Conservation (phyloP, 2,113 vertebrate species). For the Dipodomys ordii region DNA sequence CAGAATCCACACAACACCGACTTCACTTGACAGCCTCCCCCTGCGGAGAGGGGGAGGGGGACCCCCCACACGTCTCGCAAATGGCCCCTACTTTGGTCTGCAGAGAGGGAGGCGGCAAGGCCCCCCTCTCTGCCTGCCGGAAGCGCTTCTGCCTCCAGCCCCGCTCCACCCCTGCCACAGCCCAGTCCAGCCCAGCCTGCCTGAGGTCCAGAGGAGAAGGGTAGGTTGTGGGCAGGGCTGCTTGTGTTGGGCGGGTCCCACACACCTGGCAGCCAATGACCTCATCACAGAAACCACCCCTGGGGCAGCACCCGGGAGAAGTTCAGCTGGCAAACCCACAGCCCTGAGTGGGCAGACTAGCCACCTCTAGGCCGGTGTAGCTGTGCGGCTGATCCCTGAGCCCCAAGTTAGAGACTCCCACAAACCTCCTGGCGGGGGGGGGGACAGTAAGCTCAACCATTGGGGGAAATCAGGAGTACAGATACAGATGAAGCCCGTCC, state of each 20-base stretch:
- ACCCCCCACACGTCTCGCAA: neutral
- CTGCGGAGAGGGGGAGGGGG: no score
- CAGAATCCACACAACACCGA: neutral
- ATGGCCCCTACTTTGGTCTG: no score
- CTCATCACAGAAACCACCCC: neutral
- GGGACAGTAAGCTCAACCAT: fast-evolving
- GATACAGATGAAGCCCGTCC: neutral
- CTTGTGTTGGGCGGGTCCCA: neutral
- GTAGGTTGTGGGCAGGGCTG: neutral
- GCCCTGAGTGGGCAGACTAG: neutral
- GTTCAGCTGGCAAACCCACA: neutral
- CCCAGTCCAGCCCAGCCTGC: no score
- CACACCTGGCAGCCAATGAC: neutral
- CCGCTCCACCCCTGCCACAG: no score
- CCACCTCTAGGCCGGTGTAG: neutral
- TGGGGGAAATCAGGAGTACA: neutral
- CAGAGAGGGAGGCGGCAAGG: no score
- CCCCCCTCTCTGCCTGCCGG: no score
- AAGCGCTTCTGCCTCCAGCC: no score
- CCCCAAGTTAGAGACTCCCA: neutral
- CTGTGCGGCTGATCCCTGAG: neutral
- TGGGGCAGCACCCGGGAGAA: neutral
- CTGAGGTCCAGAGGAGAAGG: neutral
- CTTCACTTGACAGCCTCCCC: neutral
- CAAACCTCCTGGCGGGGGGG: no score